Base-by-base conservation (phyloP, 1,140 invertebrate genomes). In the Zaprionus tsacasi region DNA sequence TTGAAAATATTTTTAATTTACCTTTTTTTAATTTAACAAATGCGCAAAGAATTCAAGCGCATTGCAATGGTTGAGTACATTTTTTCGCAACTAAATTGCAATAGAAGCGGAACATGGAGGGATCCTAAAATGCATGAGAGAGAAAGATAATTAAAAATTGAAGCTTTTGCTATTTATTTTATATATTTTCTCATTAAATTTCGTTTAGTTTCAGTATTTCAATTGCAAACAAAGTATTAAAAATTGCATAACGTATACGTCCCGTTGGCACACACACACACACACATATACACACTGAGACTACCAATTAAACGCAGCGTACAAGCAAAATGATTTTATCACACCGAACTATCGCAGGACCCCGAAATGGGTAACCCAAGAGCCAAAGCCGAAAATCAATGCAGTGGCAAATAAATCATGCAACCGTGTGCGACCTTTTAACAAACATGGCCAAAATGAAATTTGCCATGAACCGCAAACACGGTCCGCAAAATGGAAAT, bases 241-340 rank as follows among this genome's bases (percentile, higher is more conserved):
- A 82, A 82, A 87, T 88, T 77, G 64, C 73, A 87, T 88, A 82
- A 88, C 83, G 70, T 59, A 88, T 88, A 83, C 83, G 77, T 45
- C 70, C 64, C 48, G 71, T 68, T 76, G 66, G 30, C 76, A 50
- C 25, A 61, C 63, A 48, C 52, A 30, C 66, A 21, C 21, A 21
- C 21, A 21, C 21, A 21, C 21, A 21, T 2, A 21, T 2, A 21
- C 56, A 69, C 52, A 76, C 52, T 25, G 40, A 33, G 36, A 33
- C 52, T 56, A 21, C n/a, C 66, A 78, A 87, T 86, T 87, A 87
- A 82, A 50, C n/a, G 40, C n/a, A 12, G 12, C 52, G 52, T 38
- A 25, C 17, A n/a, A 8, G 30, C 64, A 54, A 21, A 21, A 11
- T 87, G 79, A 87, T 87, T 86, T 79, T 66, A 86, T 82, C 79